Conservation (phyloP, 2,888 invertebrate genomes). For the Drosophila longiperda region DNA sequence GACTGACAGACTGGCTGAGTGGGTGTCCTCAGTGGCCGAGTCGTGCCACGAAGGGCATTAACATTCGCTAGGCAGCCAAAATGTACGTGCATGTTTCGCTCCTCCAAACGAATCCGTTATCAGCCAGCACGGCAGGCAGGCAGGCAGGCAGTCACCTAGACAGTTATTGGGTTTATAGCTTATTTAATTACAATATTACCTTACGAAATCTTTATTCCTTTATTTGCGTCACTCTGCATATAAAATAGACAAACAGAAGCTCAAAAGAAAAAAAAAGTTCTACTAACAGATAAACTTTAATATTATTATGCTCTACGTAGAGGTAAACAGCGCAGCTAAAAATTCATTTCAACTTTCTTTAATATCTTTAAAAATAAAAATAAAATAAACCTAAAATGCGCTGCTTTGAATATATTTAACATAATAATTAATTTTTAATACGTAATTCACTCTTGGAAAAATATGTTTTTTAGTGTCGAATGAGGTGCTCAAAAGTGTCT, state of each 20-base stretch:
- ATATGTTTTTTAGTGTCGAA: not conserved
- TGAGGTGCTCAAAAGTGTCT: not conserved
- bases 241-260: no score
- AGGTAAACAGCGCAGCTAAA: not conserved
- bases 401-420: not conserved
- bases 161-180: slow-evolving; percentile 46
- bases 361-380: not conserved
- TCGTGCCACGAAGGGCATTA: slow-evolving; percentile 43
- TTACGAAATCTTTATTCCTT: no score
- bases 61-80: slow-evolving; percentile 48
- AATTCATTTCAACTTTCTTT: not conserved
- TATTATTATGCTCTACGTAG: not conserved
- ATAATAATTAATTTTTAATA: not conserved
- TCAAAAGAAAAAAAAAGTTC: not conserved
- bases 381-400: not conserved
- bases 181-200: slow-evolving; percentile 64
- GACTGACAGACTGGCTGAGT: no score
- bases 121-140: not conserved
- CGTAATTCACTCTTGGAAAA: not conserved
- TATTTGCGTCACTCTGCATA: not conserved
- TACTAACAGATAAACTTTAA: not conserved
- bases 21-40: not conserved
- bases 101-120: not conserved
- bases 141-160: not conserved
- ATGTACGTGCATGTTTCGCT: slow-evolving; percentile 16